Base-by-base conservation (phyloP, 1,140 invertebrate species). In the Orchesella cincta region DNA sequence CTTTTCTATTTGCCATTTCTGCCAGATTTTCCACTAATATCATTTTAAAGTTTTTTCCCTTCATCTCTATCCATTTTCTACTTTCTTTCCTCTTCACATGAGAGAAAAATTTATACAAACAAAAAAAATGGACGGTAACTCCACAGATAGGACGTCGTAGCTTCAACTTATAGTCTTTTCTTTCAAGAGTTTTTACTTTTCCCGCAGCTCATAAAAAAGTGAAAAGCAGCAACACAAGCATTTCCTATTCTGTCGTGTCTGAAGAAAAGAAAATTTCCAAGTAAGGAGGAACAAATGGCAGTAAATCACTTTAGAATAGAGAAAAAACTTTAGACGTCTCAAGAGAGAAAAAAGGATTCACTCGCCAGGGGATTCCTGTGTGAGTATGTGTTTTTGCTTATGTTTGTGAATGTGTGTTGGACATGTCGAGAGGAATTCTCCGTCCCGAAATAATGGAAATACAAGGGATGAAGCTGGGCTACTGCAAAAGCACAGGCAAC, bases 1-100 rank as follows among this genome's bases (percentile, higher is more conserved):
- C 31, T 67, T 31, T 33, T 67, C 62, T 67, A 67, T 67, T 67
- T 67, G 62, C 62, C 62, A 33, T 67, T 67, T 57, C 23, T 57
- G 52, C 62, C 62, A 67, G 62, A 67, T 67, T 67, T 67, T 67
- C n/a, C 62, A 67, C 28, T 67, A 67, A 67, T 67, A 67, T 67
- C 62, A 67, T 67, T 67, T 67, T 67, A 67, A 67, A 67, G 28
- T 67, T 67, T 67, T 57, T 67, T 31, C 62, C 33, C 62, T 31
- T 67, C n/a, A n/a, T n/a, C n/a, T n/a, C n/a, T n/a, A n/a, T 67
- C 8, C 26, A 31, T 31, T 2, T 33, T 67, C 54, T 31, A 5
- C 62, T 31, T 67, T 46, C 20, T 8, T 33, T 67, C 12, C 3
- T 67, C 28, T 14, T 67, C 31, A 67, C 8, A 29, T 31, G 29